phyloP scores from a whole-genome alignment of 1,140 invertebrate species.

The silkworm (Bombyx mori) region DNA sequence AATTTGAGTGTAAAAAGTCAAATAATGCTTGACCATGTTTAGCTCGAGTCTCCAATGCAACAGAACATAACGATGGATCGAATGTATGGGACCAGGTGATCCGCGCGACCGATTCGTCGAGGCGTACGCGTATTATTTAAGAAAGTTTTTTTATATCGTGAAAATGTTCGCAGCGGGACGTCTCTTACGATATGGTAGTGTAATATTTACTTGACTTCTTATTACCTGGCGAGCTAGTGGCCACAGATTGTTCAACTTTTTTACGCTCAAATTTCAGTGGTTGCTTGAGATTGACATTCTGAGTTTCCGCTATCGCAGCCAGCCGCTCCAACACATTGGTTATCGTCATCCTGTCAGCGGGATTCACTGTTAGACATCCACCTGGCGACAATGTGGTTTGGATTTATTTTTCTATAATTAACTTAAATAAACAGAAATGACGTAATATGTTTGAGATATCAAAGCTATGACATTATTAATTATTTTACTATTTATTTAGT shows the following conservation, averaged over 20 bases:
- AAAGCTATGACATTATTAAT: too few species aligned
- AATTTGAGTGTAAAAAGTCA: conserved; percentile 73
- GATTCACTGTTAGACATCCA: conserved; percentile 88
- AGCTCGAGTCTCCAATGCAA: conserved; percentile 66
- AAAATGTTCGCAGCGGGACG: conserved; percentile 1
- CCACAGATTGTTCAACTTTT: conserved; percentile 72
- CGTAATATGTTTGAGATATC: too few species aligned
- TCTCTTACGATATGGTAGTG: conserved; percentile 71
- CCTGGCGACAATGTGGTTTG: conserved; percentile 64
- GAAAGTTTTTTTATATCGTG: not conserved
- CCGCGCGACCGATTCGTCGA: conserved; percentile 28
- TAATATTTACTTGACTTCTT: conserved; percentile 74
- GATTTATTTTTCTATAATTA: too few species aligned
- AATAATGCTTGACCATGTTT: conserved; percentile 72
- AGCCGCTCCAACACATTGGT: conserved; percentile 86
- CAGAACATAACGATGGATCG: conserved; percentile 54
- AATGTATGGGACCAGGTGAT: conserved; percentile 16
- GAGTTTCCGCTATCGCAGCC: conserved; percentile 88
- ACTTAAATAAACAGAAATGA: too few species aligned
- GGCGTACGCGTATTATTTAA: conserved; percentile 7
- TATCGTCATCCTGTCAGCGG: conserved; percentile 82
- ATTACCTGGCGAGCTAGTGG: conserved; percentile 74
- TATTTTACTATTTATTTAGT: too few species aligned
- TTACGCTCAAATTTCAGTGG: conserved; percentile 78
- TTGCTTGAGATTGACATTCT: conserved; percentile 83